phyloP scores from a whole-genome alignment of 2,888 invertebrate species.

The Eucera pruinosa region DNA sequence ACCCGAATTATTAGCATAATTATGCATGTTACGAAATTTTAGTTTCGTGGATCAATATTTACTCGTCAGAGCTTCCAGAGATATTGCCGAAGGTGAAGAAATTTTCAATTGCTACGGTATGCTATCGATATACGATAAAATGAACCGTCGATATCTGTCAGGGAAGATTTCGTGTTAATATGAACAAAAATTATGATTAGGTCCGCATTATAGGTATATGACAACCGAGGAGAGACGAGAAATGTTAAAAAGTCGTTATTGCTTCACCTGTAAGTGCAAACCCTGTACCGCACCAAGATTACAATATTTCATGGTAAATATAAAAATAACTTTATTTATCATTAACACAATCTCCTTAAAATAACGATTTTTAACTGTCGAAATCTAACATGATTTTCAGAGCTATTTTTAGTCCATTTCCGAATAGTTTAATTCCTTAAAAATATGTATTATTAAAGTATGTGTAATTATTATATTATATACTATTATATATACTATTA shows the following conservation, averaged over 20 bases:
- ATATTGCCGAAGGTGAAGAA: slow-evolving; percentile 88
- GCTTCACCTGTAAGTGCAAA: slow-evolving; percentile 91
- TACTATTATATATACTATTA: too few relatives aligned
- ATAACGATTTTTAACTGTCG: too few relatives aligned
- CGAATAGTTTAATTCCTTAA: too few relatives aligned
- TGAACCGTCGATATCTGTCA: too few relatives aligned
- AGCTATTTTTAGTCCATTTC: too few relatives aligned
- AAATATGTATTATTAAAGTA: too few relatives aligned
- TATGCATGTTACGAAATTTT: slow-evolving; percentile 71
- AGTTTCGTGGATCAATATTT: slow-evolving; percentile 90
- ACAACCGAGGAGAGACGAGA: slow-evolving; percentile 87
- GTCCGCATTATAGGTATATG: slow-evolving; percentile 89
- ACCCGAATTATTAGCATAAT: too few relatives aligned
- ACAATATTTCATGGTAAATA: slow-evolving; percentile 75
- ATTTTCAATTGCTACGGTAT: slow-evolving; percentile 93
- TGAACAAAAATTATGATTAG: slow-evolving; percentile 75
- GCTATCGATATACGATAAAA: too few relatives aligned
- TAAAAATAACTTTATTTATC: slow-evolving; percentile 33
- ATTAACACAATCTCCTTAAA: too few relatives aligned
- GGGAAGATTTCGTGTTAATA: too few relatives aligned
- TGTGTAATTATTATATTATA: too few relatives aligned
- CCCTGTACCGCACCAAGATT: slow-evolving; percentile 86
- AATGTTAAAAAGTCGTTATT: slow-evolving; percentile 89
- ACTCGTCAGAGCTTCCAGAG: slow-evolving; percentile 89
- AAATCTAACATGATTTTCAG: too few relatives aligned